phyloP scores from a whole-genome alignment of 2,888 invertebrate genomes.

The Chymomyza procnemis region DNA sequence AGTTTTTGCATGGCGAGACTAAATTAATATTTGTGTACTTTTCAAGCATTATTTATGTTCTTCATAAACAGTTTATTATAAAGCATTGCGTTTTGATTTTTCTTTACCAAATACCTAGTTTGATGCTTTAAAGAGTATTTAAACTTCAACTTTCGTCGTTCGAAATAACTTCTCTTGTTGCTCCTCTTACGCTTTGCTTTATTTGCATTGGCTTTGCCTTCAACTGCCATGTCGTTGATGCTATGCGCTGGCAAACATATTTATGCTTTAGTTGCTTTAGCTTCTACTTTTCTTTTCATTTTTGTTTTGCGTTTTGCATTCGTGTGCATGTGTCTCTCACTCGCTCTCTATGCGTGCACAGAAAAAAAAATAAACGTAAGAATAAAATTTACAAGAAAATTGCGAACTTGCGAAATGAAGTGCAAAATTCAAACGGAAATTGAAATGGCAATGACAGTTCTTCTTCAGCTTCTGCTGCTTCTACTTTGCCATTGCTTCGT shows the following conservation, averaged over 20 bases:
- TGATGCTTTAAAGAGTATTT: not conserved
- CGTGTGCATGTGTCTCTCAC: too few species aligned
- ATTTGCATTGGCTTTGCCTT: constrained; percentile 61
- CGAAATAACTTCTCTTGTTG: constrained; percentile 11
- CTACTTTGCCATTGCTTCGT: not conserved
- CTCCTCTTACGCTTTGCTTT: constrained; percentile 28
- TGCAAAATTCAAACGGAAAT: constrained; percentile 75
- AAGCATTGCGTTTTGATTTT: too few species aligned
- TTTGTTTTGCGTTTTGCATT: not conserved
- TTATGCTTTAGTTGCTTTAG: constrained; percentile 29
- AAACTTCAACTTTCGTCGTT: not conserved
- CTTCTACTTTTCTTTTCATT: constrained; percentile 2
- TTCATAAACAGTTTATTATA: too few species aligned
- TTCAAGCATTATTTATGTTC: too few species aligned
- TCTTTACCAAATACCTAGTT: too few species aligned
- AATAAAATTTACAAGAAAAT: constrained; percentile 59
- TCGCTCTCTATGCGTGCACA: not conserved
- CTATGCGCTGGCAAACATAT: constrained; percentile 33
- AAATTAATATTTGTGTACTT: too few species aligned
- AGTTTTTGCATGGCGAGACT: too few species aligned
- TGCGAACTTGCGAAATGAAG: constrained; percentile 75
- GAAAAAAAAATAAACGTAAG: constrained; percentile 7
- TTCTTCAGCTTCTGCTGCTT: not conserved
- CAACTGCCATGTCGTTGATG: constrained; percentile 32
- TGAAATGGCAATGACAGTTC: constrained; percentile 73